Conservation (phyloP, 2,113 vertebrate species). For the Casuarius casuarius region DNA sequence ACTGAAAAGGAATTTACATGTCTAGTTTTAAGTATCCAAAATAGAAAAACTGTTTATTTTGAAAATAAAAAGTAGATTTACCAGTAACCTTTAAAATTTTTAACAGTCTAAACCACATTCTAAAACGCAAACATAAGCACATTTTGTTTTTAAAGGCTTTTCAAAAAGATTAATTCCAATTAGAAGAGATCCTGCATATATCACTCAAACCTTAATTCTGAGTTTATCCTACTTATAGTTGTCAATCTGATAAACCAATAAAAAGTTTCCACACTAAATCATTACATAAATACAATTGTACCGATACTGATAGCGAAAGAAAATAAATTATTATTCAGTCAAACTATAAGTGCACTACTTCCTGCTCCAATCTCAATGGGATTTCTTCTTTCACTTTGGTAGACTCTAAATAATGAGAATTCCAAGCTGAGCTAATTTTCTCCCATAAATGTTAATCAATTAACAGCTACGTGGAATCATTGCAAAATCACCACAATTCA, state of each 20-base stretch:
- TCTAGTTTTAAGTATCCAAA: neutral
- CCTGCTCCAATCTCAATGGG: neutral
- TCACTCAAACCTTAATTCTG: neutral
- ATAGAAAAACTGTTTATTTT: neutral
- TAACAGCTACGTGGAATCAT: neutral
- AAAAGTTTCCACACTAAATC: neutral
- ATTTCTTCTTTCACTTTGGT: neutral
- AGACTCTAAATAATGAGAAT: neutral
- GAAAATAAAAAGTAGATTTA: neutral
- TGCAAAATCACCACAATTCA: neutral
- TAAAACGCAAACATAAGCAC: neutral
- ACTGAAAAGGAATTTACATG: neutral
- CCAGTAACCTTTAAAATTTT: neutral
- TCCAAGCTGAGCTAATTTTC: neutral
- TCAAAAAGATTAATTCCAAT: neutral
- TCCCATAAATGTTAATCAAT: neutral
- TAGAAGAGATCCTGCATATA: neutral
- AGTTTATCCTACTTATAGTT: neutral
- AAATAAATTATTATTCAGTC: neutral
- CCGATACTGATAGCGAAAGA: neutral
- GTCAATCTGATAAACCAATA: neutral
- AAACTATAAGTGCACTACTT: neutral
- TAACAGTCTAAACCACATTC: neutral
- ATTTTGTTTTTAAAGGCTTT: neutral
- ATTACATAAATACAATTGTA: neutral